Conservation (phyloP, 2,113 vertebrate species). For the Entosphenus tridentatus region DNA sequence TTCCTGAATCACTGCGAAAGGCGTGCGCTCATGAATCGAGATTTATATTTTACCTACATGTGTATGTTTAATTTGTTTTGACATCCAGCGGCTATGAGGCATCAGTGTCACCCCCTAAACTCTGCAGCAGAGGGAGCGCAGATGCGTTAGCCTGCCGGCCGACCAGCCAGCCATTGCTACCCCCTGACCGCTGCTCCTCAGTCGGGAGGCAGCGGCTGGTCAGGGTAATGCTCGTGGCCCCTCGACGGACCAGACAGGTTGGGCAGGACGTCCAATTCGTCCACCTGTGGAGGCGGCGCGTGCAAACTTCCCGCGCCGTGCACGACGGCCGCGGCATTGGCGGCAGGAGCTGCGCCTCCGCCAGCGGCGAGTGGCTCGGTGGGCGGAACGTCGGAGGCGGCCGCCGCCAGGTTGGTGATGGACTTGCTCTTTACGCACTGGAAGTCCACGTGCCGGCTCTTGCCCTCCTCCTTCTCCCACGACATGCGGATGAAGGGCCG, state of each 20-base stretch:
- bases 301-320: not conserved
- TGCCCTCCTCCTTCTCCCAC: slow-evolving; percentile 97
- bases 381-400: slow-evolving; percentile 81
- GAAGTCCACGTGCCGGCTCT: slow-evolving; percentile 92
- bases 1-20: no score
- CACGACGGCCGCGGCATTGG: not conserved
- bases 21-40: no score
- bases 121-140: no score
- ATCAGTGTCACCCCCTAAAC: no score
- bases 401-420: slow-evolving; percentile 78
- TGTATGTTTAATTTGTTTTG: no score
- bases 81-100: no score
- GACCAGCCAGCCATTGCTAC: no score
- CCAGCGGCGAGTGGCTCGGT: slow-evolving; percentile 90
- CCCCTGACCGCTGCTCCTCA: not conserved
- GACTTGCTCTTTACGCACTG: slow-evolving; percentile 98
- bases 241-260: slow-evolving; percentile 12
- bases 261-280: slow-evolving; percentile 82
- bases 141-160: no score
- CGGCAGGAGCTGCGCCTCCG: slow-evolving; percentile 23
- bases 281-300: slow-evolving; percentile 77
- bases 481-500: slow-evolving; percentile 96
- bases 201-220: not conserved
- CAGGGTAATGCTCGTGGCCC: slow-evolving; percentile 2
- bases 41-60: no score